Conservation (phyloP, 2,113 vertebrate species). For the Burhinus oedicnemus region DNA sequence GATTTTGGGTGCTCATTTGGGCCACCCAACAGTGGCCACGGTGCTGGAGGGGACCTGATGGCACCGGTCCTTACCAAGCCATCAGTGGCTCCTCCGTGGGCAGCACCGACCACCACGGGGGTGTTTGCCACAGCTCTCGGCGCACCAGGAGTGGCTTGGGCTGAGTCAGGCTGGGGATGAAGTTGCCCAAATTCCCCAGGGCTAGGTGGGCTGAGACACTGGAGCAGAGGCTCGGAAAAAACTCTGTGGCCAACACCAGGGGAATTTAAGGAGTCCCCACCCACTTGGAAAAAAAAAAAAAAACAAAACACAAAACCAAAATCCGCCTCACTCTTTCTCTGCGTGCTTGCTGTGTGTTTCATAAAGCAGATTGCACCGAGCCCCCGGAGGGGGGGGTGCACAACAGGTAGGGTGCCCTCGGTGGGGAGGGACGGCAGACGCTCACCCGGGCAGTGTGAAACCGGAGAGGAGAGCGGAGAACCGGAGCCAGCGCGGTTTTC, state of each 20-base stretch:
- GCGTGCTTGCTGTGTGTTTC: not conserved
- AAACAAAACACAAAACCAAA: too few relatives aligned
- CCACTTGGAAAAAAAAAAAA: not conserved
- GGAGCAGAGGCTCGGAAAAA: slow-evolving; percentile 22
- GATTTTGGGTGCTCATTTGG: not conserved
- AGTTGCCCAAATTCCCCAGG: slow-evolving; percentile 6
- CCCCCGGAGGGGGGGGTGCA: not conserved
- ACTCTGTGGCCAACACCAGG: slow-evolving; percentile 14
- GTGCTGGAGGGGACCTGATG: not conserved
- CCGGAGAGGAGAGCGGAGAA: not conserved
- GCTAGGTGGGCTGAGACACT: slow-evolving; percentile 34
- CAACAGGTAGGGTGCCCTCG: not conserved
- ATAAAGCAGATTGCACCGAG: not conserved
- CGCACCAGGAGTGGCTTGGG: not conserved
- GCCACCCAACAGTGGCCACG: not conserved
- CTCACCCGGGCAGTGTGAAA: slow-evolving; percentile 7
- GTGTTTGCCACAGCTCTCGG: not conserved
- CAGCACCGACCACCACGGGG: not conserved
- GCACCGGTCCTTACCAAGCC: not conserved
- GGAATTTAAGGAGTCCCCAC: slow-evolving; percentile 35
- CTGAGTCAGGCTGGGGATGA: slow-evolving; percentile 14
- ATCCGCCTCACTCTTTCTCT: not conserved
- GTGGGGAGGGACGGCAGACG: not conserved
- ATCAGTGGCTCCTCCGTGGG: not conserved
- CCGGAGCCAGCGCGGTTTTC: not conserved